Conservation (phyloP, 2,113 vertebrate genomes). For the Todiramphus chloris region DNA sequence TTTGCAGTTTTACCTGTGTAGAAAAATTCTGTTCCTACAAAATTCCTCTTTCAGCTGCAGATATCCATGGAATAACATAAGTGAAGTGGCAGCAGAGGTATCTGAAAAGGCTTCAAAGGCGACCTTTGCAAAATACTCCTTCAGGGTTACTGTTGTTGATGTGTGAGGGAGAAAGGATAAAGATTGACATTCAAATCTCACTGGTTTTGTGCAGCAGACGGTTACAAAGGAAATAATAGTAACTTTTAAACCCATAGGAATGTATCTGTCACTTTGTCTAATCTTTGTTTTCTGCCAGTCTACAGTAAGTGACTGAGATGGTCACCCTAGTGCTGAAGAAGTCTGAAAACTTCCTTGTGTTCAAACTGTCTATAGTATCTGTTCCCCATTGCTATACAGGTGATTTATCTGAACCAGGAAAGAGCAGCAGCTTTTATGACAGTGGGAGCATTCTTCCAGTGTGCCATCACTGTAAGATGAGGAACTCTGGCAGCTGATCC, state of each 20-base stretch:
- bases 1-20: background rate
- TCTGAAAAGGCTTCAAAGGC: background rate
- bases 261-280: background rate
- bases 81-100: background rate
- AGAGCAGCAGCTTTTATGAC: constrained; percentile 1
- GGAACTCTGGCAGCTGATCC: background rate
- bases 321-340: background rate
- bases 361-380: background rate
- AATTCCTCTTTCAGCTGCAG: background rate
- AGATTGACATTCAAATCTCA: constrained; percentile 20
- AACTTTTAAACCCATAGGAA: constrained; percentile 2
- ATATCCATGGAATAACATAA: background rate
- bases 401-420: background rate
- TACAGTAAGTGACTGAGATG: background rate
- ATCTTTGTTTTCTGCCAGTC: background rate
- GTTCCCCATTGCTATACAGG: background rate
- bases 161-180: background rate
- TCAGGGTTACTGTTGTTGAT: background rate
- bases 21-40: background rate
- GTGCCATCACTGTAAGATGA: background rate
- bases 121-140: constrained; percentile 14
- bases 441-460: background rate
- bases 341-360: background rate
- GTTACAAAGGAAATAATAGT: constrained; percentile 28
- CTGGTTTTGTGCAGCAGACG: background rate